A percentile compares a stretch with the other conserved stretches of the same genome.
phyloP scores from a whole-genome alignment of 2,888 invertebrate species.

The Hipparchia sbordonii region DNA sequence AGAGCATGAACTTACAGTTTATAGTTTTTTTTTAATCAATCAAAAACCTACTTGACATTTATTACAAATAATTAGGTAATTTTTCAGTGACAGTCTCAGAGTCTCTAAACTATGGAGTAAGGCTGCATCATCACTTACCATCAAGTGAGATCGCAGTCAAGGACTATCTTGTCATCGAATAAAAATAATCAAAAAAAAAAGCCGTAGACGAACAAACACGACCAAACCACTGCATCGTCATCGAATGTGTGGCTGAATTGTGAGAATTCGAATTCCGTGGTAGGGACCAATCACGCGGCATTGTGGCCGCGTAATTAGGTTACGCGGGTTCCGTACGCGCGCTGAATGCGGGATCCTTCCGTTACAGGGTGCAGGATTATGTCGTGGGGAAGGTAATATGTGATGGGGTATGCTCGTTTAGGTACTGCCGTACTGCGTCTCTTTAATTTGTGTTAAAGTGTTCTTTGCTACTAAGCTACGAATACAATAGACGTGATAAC shows the following conservation, averaged over 20 bases:
- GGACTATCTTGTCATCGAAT: too few relatives aligned
- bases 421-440: not conserved
- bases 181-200: too few relatives aligned
- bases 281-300: slow-evolving; percentile 66
- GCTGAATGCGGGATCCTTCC: slow-evolving; percentile 46
- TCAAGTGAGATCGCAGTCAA: too few relatives aligned
- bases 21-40: too few relatives aligned
- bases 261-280: slow-evolving; percentile 58
- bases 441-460: not conserved
- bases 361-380: not conserved
- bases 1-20: too few relatives aligned
- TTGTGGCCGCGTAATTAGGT: slow-evolving; percentile 62
- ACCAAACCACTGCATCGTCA: slow-evolving; percentile 7
- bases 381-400: not conserved
- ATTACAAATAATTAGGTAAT: too few relatives aligned
- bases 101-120: too few relatives aligned
- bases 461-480: not conserved
- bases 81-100: too few relatives aligned
- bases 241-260: slow-evolving; percentile 19
- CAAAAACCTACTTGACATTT: too few relatives aligned
- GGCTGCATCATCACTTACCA: too few relatives aligned
- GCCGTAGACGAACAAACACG: not conserved
- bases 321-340: slow-evolving; percentile 50
- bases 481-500: too few relatives aligned
- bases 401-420: not conserved